phyloP scores from a whole-genome alignment of 2,113 vertebrate genomes.

The Cyprichromis sp. region DNA sequence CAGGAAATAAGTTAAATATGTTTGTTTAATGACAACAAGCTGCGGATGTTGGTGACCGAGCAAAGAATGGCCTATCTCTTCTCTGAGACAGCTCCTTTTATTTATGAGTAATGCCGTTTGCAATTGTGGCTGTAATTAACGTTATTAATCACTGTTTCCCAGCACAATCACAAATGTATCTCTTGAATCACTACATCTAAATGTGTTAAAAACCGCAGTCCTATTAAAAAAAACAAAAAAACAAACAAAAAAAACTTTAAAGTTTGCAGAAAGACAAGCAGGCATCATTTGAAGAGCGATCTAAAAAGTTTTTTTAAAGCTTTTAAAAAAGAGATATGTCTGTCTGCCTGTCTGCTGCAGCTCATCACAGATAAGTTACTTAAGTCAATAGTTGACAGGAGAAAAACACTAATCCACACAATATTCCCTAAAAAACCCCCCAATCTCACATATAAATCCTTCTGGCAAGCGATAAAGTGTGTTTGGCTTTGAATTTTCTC shows the following conservation, averaged over 20 bases:
- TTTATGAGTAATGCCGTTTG: constrained; percentile 20
- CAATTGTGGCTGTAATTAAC: constrained; percentile 9
- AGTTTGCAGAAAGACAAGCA: not conserved
- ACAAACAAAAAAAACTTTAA: not conserved
- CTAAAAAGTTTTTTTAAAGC: not conserved
- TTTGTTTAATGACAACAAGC: constrained; percentile 43
- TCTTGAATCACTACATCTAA: not conserved
- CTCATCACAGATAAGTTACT: not conserved
- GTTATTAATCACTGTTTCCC: constrained; percentile 20
- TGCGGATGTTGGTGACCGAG: constrained; percentile 17
- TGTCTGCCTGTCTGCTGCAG: not conserved
- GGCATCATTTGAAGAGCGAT: not conserved
- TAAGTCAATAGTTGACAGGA: not conserved
- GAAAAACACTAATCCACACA: not conserved
- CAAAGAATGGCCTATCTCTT: not conserved
- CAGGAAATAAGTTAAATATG: constrained; percentile 43
- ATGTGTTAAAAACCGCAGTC: not conserved
- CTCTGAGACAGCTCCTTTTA: not conserved
- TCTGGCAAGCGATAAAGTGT: constrained; percentile 12
- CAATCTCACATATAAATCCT: not conserved
- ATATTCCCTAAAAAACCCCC: not conserved
- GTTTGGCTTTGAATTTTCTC: constrained; percentile 32
- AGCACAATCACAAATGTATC: not conserved
- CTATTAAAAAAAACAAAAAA: not conserved
- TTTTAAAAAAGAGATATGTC: not conserved